Percentiles rank a stretch among this genome's conserved stretches.
Evolutionary conservation across 2,797 vertebrate species (phyloP).

Genomic region (Manis pentadactyla): DNA sequence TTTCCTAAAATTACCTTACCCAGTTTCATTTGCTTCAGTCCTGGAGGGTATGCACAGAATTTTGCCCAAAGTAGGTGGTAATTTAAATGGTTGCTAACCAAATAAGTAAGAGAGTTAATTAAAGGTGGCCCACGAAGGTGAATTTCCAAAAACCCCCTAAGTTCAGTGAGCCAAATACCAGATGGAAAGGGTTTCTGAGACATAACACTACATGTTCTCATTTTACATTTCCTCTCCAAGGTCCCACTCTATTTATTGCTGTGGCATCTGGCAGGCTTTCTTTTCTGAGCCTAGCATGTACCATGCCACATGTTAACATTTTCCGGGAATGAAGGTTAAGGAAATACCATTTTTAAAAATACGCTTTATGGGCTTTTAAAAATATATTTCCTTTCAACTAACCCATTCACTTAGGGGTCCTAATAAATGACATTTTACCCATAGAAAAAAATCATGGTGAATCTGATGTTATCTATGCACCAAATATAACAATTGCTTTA

Average conservation of each 20-base stretch:
- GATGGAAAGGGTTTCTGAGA: background rate
- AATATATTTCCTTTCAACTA: conserved; percentile 51
- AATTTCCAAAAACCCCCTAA: background rate
- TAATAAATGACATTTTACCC: conserved; percentile 24
- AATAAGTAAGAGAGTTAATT: conserved; percentile 68
- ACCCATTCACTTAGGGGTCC: conserved; percentile 47
- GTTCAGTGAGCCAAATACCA: background rate
- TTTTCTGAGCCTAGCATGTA: conserved; percentile 50
- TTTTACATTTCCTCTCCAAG: background rate
- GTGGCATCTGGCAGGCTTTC: conserved; percentile 64
- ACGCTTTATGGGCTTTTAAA: conserved; percentile 64
- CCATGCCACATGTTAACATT: conserved; percentile 59
- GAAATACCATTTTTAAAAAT: conserved; percentile 79
- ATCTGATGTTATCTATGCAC: background rate
- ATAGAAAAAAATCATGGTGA: background rate
- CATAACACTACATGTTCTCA: background rate
- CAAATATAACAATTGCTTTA: background rate
- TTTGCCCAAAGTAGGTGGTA: background rate
- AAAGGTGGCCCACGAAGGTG: conserved; percentile 45
- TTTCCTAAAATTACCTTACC: background rate
- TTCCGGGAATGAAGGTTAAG: conserved; percentile 75
- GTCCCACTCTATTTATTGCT: conserved; percentile 41
- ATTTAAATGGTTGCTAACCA: conserved; percentile 58
- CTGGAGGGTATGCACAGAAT: background rate
- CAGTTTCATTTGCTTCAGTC: background rate